Percentiles rank a stretch among this genome's conserved stretches.
Evolutionary conservation across 2,888 invertebrate genomes (phyloP).

Genomic region (Tillus elongatus): DNA sequence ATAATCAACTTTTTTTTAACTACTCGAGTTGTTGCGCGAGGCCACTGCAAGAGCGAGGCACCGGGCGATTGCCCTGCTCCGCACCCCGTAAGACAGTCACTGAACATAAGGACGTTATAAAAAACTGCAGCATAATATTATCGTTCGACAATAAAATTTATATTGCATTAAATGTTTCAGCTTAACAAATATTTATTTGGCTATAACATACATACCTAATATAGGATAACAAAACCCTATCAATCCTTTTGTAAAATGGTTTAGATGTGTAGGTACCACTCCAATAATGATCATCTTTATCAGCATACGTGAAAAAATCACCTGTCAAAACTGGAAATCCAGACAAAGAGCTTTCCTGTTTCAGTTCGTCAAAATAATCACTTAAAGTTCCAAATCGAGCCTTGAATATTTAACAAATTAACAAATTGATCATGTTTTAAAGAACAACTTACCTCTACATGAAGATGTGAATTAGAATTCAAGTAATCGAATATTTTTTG

Average conservation of each 20-base stretch:
- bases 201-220: too few species aligned
- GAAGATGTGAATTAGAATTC: slow-evolving; percentile 59
- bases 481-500: slow-evolving; percentile 73
- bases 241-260: slow-evolving; percentile 82
- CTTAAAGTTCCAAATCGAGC: slow-evolving; percentile 73
- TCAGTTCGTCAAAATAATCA: slow-evolving; percentile 72
- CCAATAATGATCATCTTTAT: slow-evolving; percentile 84
- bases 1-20: too few species aligned
- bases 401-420: slow-evolving; percentile 35
- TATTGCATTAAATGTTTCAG: too few species aligned
- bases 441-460: slow-evolving; percentile 54
- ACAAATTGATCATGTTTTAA: slow-evolving; percentile 4
- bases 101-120: too few species aligned
- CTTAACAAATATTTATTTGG: too few species aligned
- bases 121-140: too few species aligned
- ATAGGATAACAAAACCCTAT: slow-evolving; percentile 65
- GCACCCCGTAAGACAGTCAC: too few species aligned
- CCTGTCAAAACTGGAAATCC: slow-evolving; percentile 71
- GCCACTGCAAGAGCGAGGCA: too few species aligned
- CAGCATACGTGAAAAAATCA: slow-evolving; percentile 88
- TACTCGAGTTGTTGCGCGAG: too few species aligned
- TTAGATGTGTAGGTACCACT: slow-evolving; percentile 84
- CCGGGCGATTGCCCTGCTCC: too few species aligned
- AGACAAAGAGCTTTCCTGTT: slow-evolving; percentile 41
- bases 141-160: too few species aligned